A percentile compares a stretch with the other conserved stretches of the same genome.
phyloP scores from a whole-genome alignment of 1,140 invertebrate genomes.

The Zaprionus capensis region DNA sequence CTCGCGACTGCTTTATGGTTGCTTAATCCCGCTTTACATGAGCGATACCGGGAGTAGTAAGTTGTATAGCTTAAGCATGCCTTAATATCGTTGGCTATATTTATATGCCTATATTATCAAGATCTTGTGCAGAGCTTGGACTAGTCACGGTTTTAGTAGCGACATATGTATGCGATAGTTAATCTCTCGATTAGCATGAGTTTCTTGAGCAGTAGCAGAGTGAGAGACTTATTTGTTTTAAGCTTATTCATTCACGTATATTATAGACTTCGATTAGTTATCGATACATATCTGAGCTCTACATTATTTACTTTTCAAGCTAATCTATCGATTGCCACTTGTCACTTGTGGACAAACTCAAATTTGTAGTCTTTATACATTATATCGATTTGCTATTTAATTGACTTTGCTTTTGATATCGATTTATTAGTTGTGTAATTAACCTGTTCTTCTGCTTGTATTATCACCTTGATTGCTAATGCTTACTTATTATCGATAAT shows the following conservation, averaged over 20 bases:
- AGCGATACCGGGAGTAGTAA: neutral
- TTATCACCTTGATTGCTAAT: too few species aligned
- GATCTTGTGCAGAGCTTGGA: too few species aligned
- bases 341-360: too few species aligned
- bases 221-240: too few species aligned
- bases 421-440: too few species aligned
- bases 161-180: neutral
- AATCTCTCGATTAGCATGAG: neutral
- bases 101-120: neutral
- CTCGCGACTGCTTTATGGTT: neutral
- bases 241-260: neutral
- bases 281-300: neutral
- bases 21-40: constrained; percentile 1
- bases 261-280: neutral
- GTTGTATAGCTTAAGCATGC: neutral
- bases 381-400: too few species aligned
- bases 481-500: too few species aligned
- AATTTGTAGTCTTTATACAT: too few species aligned
- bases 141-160: neutral
- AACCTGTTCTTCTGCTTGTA: too few species aligned
- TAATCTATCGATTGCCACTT: too few species aligned
- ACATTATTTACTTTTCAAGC: too few species aligned
- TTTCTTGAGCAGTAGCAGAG: neutral
- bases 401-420: too few species aligned
- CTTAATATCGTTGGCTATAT: neutral